phyloP scores from a whole-genome alignment of 1,140 invertebrate genomes.

The Cherax destructor region DNA sequence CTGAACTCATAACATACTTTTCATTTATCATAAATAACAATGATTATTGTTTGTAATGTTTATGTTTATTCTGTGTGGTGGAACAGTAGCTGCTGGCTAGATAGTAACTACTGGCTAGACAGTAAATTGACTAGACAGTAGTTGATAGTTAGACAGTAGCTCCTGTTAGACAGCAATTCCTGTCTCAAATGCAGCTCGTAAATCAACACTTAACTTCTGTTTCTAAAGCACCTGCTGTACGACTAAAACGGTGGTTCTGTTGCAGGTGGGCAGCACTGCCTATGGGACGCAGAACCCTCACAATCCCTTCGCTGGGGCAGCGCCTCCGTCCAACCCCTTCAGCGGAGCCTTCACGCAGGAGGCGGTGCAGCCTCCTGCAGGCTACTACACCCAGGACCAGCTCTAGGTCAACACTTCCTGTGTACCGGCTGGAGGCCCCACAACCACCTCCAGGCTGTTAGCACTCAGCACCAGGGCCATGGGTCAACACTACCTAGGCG shows the following conservation, averaged over 20 bases:
- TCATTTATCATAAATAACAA: too few relatives aligned
- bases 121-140: too few relatives aligned
- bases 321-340: conserved; percentile 42
- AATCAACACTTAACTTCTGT: too few relatives aligned
- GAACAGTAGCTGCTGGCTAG: too few relatives aligned
- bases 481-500: neutral
- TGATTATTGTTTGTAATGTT: too few relatives aligned
- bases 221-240: too few relatives aligned
- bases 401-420: conserved; percentile 9
- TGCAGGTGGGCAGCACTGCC: neutral
- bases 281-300: conserved; percentile 24
- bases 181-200: too few relatives aligned
- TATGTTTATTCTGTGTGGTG: too few relatives aligned
- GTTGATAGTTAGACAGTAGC: too few relatives aligned
- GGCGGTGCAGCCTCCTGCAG: conserved; percentile 11
- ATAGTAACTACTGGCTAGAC: too few relatives aligned
- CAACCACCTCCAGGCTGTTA: neutral
- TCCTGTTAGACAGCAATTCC: too few relatives aligned
- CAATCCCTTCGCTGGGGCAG: conserved; percentile 33
- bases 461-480: neutral
- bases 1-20: too few relatives aligned
- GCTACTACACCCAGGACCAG: conserved; percentile 25
- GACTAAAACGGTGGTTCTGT: neutral
- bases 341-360: conserved; percentile 29
- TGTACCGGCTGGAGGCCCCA: neutral